phyloP scores from a whole-genome alignment of 2,888 invertebrate genomes.

The Amphimallon solstitiale region DNA sequence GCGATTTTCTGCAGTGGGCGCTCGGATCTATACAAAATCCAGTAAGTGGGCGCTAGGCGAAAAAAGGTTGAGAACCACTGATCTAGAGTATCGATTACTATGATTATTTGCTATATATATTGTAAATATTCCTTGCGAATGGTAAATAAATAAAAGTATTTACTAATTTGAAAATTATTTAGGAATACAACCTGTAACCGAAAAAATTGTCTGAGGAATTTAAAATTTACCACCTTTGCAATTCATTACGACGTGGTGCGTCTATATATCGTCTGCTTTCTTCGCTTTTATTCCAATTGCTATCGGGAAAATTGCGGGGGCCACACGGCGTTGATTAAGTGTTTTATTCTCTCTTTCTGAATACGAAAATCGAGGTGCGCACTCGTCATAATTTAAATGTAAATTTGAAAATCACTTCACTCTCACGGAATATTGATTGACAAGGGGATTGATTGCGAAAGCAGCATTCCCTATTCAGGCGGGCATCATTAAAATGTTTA shows the following conservation, averaged over 20 bases:
- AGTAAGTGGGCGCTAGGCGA: too few species aligned
- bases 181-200: too few species aligned
- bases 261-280: neutral
- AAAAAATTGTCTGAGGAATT: too few species aligned
- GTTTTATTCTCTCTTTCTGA: slow-evolving; percentile 50
- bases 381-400: slow-evolving; percentile 54
- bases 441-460: slow-evolving; percentile 36
- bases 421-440: slow-evolving; percentile 49
- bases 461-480: neutral
- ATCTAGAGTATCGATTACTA: too few species aligned
- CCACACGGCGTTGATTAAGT: slow-evolving; percentile 50
- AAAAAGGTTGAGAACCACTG: too few species aligned
- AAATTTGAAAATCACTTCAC: slow-evolving; percentile 53
- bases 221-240: neutral
- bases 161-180: too few species aligned
- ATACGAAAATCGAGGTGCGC: slow-evolving; percentile 40
- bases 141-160: too few species aligned
- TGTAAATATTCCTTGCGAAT: too few species aligned
- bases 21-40: too few species aligned
- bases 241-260: neutral
- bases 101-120: too few species aligned
- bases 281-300: neutral
- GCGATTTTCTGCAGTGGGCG: too few species aligned
- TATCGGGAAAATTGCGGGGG: slow-evolving; percentile 30
- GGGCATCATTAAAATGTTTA: slow-evolving; percentile 27